A percentile compares a stretch with the other conserved stretches of the same genome.
Conservation (phyloP, 37 sponge, comb jelly and placozoan species). For the Cladorhizidae sp. region DNA sequence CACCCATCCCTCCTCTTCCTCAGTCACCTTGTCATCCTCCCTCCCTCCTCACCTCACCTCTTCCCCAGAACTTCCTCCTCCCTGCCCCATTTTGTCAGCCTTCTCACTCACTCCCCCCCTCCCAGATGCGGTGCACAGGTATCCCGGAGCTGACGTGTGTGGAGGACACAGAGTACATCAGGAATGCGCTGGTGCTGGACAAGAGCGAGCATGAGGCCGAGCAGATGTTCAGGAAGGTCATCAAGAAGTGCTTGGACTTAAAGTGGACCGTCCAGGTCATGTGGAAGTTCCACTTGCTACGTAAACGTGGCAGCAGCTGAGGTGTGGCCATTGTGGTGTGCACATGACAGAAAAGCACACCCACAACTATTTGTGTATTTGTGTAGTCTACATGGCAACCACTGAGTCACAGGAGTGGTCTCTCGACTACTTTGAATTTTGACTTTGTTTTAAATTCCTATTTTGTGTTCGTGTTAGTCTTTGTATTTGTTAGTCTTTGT, state of each 20-base stretch:
- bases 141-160: constrained; percentile 87
- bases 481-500: too few relatives aligned
- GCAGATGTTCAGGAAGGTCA: constrained; percentile 59
- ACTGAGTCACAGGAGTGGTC: too few relatives aligned
- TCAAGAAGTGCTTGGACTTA: constrained; percentile 72
- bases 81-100: neutral
- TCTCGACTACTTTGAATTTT: too few relatives aligned
- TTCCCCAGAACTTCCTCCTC: neutral
- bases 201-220: constrained; percentile 78
- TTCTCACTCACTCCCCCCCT: neutral
- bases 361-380: too few relatives aligned
- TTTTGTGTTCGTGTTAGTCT: too few relatives aligned
- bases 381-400: too few relatives aligned
- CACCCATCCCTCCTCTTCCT: neutral
- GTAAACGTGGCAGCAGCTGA: constrained; percentile 24
- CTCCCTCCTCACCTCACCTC: neutral
- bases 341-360: too few relatives aligned
- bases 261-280: constrained; percentile 79
- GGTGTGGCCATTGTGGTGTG: neutral
- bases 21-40: neutral
- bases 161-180: constrained; percentile 75
- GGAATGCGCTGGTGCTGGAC: constrained; percentile 59
- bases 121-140: constrained; percentile 84
- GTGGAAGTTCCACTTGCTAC: constrained; percentile 73
- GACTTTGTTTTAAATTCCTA: too few relatives aligned